Evolutionary conservation across 2,797 vertebrate species (phyloP).

Genomic region (Cygnus olor): DNA sequence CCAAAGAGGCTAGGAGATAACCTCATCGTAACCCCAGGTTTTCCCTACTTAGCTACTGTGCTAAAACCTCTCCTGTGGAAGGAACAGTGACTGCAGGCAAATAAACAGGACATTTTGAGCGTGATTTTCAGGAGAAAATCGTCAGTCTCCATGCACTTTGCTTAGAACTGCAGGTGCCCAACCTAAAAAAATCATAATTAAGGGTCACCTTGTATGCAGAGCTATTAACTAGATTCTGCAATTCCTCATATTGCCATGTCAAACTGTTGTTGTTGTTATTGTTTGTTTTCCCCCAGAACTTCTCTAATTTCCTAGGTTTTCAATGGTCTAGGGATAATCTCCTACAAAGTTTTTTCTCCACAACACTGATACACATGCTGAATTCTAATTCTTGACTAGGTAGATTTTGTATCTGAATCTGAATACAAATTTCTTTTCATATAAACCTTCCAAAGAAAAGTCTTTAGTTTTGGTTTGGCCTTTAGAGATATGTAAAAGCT

Average conservation of each 20-base stretch:
- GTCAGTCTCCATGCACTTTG: neutral
- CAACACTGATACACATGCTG: neutral
- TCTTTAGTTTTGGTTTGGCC: neutral
- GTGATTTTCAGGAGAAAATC: neutral
- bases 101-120: neutral
- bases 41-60: neutral
- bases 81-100: neutral
- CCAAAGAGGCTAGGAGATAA: neutral
- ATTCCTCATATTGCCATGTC: neutral
- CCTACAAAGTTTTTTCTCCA: neutral
- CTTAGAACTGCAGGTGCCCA: neutral
- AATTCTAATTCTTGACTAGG: neutral
- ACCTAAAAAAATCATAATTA: neutral
- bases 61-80: neutral
- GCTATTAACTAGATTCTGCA: neutral
- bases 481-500: neutral
- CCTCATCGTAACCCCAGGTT: neutral
- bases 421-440: neutral
- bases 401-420: neutral
- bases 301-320: conserved; percentile 8
- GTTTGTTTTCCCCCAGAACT: too few relatives aligned
- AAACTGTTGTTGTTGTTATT: too few relatives aligned
- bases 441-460: neutral
- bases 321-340: conserved; percentile 5
- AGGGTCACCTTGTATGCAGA: neutral